Percentiles rank a stretch among this genome's conserved stretches.
Evolutionary conservation across 2,888 invertebrate species (phyloP).

Genomic region (Parapristionchus giblindavisi): DNA sequence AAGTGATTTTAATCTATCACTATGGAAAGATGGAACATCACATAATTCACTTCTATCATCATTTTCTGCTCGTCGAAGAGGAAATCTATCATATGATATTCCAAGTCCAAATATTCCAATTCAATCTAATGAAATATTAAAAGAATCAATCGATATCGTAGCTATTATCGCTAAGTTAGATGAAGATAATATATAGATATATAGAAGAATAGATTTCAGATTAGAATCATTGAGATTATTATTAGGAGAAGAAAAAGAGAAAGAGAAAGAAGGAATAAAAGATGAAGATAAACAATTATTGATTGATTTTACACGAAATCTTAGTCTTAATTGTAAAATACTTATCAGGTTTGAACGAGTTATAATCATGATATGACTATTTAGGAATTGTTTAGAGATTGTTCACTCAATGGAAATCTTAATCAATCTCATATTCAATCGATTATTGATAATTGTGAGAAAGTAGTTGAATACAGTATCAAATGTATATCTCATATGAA

Average conservation of each 20-base stretch:
- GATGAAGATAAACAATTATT: slow-evolving; percentile 5
- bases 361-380: neutral
- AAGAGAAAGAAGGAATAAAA: slow-evolving; percentile 7
- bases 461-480: neutral
- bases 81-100: neutral
- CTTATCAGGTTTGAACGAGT: slow-evolving; percentile 8
- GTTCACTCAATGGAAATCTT: neutral
- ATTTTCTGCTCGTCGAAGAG: slow-evolving; percentile 30
- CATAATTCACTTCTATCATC: slow-evolving; percentile 32
- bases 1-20: slow-evolving; percentile 30
- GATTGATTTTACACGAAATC: neutral
- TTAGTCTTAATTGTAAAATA: neutral
- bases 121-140: neutral
- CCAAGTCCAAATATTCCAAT: neutral
- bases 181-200: neutral
- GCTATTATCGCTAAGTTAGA: slow-evolving; percentile 14
- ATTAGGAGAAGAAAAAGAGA: slow-evolving; percentile 23
- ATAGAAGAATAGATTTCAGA: neutral
- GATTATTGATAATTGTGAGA: neutral
- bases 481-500: slow-evolving; percentile 10
- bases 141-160: neutral
- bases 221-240: slow-evolving; percentile 16
- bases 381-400: slow-evolving; percentile 6
- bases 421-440: neutral
- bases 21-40: slow-evolving; percentile 29